These are phyloP conservation scores for Papio anubis DNA, from an alignment of 2,113 vertebrate genomes.

Conservation along the genomic window DNA sequence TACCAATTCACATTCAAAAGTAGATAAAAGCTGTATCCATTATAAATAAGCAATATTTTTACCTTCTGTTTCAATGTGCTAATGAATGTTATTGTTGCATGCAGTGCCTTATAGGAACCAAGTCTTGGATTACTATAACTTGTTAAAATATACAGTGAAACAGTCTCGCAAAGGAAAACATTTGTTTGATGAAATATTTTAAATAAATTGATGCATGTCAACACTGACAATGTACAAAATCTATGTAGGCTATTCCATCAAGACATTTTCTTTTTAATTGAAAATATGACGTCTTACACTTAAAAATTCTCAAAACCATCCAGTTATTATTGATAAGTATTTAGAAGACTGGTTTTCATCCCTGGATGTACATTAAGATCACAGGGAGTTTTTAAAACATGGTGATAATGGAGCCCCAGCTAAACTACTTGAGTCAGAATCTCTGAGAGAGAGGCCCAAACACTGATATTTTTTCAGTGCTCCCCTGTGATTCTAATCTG, in stretches of 20 bases:
- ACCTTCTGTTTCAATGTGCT: not conserved
- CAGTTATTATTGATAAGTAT: not conserved
- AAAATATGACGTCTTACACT: not conserved
- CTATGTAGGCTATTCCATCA: not conserved
- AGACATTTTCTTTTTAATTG: not conserved
- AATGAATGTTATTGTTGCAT: not conserved
- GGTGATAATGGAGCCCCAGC: not conserved
- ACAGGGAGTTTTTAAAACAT: slow-evolving; percentile 28
- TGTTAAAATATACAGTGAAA: not conserved
- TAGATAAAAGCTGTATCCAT: not conserved
- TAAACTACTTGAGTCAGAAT: not conserved
- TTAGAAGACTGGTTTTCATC: not conserved
- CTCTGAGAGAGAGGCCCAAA: not conserved
- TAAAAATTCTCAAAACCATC: slow-evolving; percentile 12
- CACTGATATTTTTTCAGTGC: not conserved
- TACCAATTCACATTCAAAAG: not conserved
- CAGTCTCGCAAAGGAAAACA: not conserved
- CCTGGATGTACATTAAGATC: not conserved
- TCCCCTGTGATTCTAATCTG: not conserved
- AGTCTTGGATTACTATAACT: not conserved
- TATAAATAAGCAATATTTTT: not conserved
- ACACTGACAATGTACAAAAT: not conserved
- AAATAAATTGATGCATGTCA: not conserved
- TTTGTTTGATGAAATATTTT: not conserved
- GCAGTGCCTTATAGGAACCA: not conserved